phyloP scores from a whole-genome alignment of 2,797 vertebrate species.

The Limosa lapponica region DNA sequence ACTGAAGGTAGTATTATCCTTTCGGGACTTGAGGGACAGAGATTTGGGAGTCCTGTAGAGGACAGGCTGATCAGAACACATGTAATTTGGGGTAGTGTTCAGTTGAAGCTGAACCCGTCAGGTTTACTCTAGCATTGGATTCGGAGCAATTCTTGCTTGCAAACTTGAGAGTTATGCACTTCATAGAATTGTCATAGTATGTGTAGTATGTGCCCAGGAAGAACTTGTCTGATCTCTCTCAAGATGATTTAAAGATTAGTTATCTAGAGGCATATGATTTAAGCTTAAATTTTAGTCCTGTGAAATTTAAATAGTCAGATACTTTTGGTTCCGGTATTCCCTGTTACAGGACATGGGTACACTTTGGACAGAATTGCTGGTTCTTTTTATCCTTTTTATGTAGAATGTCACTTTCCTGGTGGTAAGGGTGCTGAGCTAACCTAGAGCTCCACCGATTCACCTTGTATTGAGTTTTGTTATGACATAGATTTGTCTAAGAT shows the following conservation, averaged over 20 bases:
- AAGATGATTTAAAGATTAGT: neutral
- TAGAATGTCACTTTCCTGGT: neutral
- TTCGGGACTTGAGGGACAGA: neutral
- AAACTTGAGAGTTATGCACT: fast-evolving
- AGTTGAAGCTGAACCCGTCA: neutral
- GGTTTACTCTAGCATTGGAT: neutral
- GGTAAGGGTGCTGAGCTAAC: neutral
- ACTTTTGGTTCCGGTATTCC: neutral
- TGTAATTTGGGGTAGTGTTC: neutral
- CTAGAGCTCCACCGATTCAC: neutral
- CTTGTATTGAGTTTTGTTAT: neutral
- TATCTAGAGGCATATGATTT: neutral
- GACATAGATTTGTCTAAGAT: neutral
- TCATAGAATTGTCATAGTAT: neutral
- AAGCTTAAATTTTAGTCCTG: neutral
- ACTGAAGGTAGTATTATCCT: neutral
- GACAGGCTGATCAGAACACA: neutral
- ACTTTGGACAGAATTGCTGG: neutral
- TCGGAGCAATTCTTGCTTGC: neutral
- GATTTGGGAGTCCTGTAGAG: neutral
- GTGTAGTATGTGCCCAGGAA: neutral
- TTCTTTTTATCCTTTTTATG: neutral
- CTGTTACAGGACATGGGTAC: neutral
- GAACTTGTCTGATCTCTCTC: neutral
- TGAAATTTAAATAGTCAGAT: neutral